Base-by-base conservation (phyloP, 2,797 vertebrate species). In the Ctenopoma multispine region DNA sequence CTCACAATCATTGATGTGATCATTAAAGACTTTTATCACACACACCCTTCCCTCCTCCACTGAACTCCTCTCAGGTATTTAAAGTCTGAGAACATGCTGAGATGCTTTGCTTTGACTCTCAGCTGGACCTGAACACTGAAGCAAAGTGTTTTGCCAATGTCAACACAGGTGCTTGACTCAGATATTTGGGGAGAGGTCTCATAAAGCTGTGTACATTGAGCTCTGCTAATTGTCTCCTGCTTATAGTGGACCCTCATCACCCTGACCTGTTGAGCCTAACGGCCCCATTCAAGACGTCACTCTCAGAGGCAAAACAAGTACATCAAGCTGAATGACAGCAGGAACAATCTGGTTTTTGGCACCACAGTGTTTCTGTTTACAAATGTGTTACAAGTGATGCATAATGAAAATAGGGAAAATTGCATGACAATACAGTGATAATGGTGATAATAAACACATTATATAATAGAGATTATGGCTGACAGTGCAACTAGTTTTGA, bases 91-190 rank as follows among this genome's bases (percentile, higher is more conserved):
- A n/a, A 14, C 40, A 0, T 49, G 8, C 54, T 21, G 56, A 81
- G 69, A 63, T 34, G 72, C 57, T 82, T 81, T 75, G 75, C 79
- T 90, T 88, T 90, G 72, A 56, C 72, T 86, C 86, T 82, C 72
- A 81, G 79, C 75, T 74, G 68, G 83, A 83, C 80, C 71, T 55
- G 82, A 88, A 78, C 65, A 56, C 77, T 59, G 63, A 51, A 70
- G 57, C 79, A 62, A 72, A 73, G 71, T 81, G 77, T 85, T 75
- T 82, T 77, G 82, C 86, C 84, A 88, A 85, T 77, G 89, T 93
- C 91, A 93, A 94, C 80, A 90, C 90, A 92, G 89, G 89, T 92
- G 90, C 83, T 81, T 38, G 27, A 64, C 69, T 80, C 47, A 74
- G 47, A 82, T 58, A 78, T 81, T 78, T 81, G 80, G 76, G 83